These are phyloP conservation scores for Chamaea fasciata DNA, from an alignment of 2,113 vertebrate species.

Conservation along the genomic window DNA sequence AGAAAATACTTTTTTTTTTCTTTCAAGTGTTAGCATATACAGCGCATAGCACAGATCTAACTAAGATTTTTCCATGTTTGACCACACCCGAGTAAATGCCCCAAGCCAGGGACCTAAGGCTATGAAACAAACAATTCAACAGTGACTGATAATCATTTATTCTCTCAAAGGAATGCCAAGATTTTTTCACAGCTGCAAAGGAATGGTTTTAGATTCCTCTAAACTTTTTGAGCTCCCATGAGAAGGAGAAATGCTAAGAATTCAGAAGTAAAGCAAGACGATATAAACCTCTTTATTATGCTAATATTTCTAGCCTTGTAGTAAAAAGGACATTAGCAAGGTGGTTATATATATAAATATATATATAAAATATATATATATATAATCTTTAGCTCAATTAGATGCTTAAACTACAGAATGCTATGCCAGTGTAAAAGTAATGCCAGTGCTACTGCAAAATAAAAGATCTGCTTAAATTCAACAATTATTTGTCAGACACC, in stretches of 20 bases:
- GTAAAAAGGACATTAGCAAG: neutral
- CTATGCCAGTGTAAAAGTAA: neutral
- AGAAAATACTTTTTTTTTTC: neutral
- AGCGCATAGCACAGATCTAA: neutral
- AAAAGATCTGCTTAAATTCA: constrained; percentile 8
- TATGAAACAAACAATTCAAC: neutral
- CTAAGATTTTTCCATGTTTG: neutral
- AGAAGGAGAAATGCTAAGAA: neutral
- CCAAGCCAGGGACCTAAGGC: neutral
- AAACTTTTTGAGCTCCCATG: neutral
- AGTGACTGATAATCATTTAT: neutral
- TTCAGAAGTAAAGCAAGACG: neutral
- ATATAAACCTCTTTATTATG: neutral
- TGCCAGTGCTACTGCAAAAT: neutral
- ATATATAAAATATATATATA: too few species aligned
- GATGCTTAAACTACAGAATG: neutral
- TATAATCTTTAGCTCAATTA: neutral
- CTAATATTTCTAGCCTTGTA: neutral
- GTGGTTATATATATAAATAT: neutral
- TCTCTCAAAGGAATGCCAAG: neutral
- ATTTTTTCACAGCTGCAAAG: neutral
- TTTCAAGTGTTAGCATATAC: neutral
- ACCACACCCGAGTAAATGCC: neutral
- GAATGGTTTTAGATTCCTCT: neutral
- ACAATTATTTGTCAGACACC: constrained; percentile 53